Evolutionary conservation across 2,113 vertebrate genomes (phyloP).

Genomic region (Columba livia): DNA sequence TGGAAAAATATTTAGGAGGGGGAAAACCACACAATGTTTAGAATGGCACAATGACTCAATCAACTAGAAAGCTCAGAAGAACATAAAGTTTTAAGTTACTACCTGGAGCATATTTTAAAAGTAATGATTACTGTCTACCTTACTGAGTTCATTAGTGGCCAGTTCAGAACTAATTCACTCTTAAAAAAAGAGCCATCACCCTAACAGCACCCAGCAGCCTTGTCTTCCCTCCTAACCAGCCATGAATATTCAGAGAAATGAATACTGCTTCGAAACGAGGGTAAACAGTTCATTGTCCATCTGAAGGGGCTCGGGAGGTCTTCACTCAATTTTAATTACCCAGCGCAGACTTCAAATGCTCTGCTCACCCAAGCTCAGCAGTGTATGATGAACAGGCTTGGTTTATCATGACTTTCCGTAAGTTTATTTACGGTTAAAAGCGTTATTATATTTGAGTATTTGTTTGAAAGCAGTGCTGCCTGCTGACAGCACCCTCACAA

Average conservation of each 20-base stretch:
- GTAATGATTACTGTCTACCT: background rate
- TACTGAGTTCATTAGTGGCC: background rate
- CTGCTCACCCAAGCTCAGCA: background rate
- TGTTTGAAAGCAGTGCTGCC: accelerated
- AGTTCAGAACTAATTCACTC: background rate
- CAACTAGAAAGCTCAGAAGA: background rate
- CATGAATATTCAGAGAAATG: background rate
- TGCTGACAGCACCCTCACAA: accelerated
- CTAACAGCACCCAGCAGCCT: background rate
- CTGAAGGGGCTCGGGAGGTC: background rate
- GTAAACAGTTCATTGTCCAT: background rate
- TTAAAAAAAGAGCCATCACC: background rate
- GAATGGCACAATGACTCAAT: background rate
- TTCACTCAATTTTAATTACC: background rate
- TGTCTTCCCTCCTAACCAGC: background rate
- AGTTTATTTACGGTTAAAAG: accelerated
- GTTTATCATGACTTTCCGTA: background rate
- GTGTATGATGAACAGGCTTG: accelerated
- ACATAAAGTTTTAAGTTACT: background rate
- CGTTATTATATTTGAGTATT: accelerated
- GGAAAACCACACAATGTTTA: background rate
- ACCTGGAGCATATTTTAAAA: background rate
- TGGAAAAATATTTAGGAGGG: background rate
- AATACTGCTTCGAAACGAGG: background rate
- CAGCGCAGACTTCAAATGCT: background rate